Evolutionary conservation across 2,113 vertebrate species (phyloP).

Genomic region (Laterallus jamaicensis): DNA sequence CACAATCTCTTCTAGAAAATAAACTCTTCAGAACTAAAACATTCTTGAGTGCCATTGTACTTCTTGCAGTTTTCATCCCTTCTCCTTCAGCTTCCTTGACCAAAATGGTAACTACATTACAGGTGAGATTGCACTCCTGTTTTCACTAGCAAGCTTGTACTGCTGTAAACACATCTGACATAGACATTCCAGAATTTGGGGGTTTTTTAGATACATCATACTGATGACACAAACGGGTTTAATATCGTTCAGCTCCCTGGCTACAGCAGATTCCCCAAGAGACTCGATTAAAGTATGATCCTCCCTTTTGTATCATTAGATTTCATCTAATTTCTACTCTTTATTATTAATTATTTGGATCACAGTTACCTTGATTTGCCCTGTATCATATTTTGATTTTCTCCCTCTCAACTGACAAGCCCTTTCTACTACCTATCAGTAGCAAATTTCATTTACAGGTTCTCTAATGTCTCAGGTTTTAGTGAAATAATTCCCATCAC

Average conservation of each 20-base stretch:
- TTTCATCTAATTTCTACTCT: neutral
- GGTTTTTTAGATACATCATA: neutral
- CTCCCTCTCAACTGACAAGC: neutral
- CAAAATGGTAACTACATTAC: neutral
- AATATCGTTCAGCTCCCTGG: neutral
- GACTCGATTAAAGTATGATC: neutral
- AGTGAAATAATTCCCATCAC: neutral
- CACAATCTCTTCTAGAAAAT: neutral
- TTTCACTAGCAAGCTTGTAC: neutral
- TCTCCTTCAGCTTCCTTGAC: neutral
- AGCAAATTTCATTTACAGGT: neutral
- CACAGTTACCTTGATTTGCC: neutral
- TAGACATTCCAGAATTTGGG: neutral
- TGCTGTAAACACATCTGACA: neutral
- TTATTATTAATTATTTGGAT: neutral
- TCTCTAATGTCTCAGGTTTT: neutral
- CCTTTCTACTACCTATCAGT: neutral
- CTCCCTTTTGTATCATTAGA: neutral
- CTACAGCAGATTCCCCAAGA: neutral
- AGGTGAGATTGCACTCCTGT: neutral
- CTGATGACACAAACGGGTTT: neutral
- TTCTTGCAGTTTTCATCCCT: neutral
- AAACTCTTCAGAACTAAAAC: neutral
- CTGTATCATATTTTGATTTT: neutral
- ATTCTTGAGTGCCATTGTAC: accelerated